Evolutionary conservation across 2,113 vertebrate genomes (phyloP), one percentile per base, ranked within the genome.

Genomic region (Cyanoliseus patagonus): DNA sequence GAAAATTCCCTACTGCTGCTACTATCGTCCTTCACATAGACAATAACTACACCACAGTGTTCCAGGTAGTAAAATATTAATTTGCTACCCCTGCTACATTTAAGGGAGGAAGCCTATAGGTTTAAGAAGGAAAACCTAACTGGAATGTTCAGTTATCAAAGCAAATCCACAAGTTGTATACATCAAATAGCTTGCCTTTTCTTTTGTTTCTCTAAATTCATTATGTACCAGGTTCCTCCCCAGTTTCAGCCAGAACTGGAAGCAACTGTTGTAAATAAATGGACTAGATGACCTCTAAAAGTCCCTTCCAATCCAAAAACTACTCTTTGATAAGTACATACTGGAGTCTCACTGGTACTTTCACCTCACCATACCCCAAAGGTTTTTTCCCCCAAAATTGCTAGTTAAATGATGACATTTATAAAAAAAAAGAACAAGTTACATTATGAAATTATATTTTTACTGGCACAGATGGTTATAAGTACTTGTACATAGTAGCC

Each of bases 21-120:
- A 35, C n/a, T 22, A 8, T 22, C 41, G n/a, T 3, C 73, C 30
- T 53, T 64, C 83, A 30, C 8, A 33, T 1, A 77, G 17, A 25
- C 2, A 44, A 10, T 30, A 76, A 30, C 27, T 18, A n/a, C 17
- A 39, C 14, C 1, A 0, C 6, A 41, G 18, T 7, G 10, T 12
- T 64, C 49, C 49, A 42, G 25, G 37, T 9, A 85, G 22, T 19
- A 75, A 31, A 17, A 19, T 1, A 47, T 9, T 6, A 42, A 44
- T 53, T 69, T 52, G 17, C 33, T 47, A 39, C n/a, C 33, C 27
- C 14, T 61, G 11, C 24, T 37, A 42, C 7, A 17, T 7, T 30
- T 6, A n/a, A 69, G 23, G 31, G 11, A 49, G 11, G 14, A 83
- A 75, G 30, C 8, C 42, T 19, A 13, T 4, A 52, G 4, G 41